A percentile compares a stretch with the other conserved stretches of the same genome.
These are phyloP conservation scores for Plutomurus gul DNA, from an alignment of 1,140 invertebrate genomes.

Conservation along the genomic window DNA sequence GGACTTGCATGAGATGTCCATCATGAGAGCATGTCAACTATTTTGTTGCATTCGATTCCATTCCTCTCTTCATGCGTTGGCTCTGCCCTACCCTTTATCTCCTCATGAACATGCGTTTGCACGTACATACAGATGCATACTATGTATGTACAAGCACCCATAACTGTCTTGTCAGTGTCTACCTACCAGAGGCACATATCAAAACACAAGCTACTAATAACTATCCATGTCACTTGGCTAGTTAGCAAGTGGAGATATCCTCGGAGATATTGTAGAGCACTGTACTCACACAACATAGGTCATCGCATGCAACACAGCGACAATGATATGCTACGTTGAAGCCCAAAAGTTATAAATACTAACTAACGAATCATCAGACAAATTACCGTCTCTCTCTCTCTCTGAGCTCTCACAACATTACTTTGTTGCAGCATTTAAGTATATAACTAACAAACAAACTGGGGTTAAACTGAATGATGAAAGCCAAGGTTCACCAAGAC, in stretches of 20 bases:
- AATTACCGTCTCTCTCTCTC: too few relatives aligned
- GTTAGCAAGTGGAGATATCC: not conserved
- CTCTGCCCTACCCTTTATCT: too few relatives aligned
- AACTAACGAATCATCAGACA: constrained; percentile 20
- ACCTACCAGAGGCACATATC: not conserved
- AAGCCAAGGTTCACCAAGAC: not conserved
- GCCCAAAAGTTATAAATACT: not conserved
- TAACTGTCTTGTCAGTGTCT: too few relatives aligned
- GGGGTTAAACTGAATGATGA: not conserved
- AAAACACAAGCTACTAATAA: constrained; percentile 14
- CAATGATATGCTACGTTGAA: constrained; percentile 5
- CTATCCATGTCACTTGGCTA: not conserved
- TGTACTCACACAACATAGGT: not conserved
- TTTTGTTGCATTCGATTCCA: constrained; percentile 2
- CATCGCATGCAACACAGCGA: constrained; percentile 1
- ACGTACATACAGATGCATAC: too few relatives aligned
- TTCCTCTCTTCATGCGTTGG: not conserved
- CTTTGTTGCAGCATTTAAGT: too few relatives aligned
- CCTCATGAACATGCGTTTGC: too few relatives aligned
- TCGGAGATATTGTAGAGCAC: not conserved
- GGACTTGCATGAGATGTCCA: constrained; percentile 22
- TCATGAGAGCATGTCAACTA: not conserved
- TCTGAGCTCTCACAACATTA: too few relatives aligned
- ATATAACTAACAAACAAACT: not conserved
- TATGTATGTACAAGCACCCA: too few relatives aligned